phyloP scores from a whole-genome alignment of 1,140 invertebrate species.

The Heliothis subflexa region DNA sequence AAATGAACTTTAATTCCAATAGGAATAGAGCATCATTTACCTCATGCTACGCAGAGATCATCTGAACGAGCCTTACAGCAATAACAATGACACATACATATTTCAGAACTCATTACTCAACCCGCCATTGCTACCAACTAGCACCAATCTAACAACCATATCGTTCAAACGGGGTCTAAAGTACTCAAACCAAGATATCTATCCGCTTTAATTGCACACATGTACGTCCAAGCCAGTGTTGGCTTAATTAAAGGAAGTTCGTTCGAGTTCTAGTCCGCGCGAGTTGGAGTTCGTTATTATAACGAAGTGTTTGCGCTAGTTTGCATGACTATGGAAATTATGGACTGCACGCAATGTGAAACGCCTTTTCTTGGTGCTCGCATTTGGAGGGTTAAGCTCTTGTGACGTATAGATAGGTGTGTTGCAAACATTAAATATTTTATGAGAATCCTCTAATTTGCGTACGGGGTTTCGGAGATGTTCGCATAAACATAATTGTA shows the following conservation, averaged over 20 bases:
- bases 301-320: constrained; percentile 36
- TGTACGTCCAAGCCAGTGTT: constrained; percentile 24
- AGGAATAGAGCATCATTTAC: not conserved
- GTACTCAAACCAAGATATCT: constrained; percentile 42
- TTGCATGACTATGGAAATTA: constrained; percentile 54
- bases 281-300: constrained; percentile 46
- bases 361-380: constrained; percentile 20
- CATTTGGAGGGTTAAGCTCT: constrained; percentile 1
- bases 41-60: not conserved
- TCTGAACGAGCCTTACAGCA: not conserved
- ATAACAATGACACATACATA: constrained; percentile 14
- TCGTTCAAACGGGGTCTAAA: constrained; percentile 10
- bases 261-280: constrained; percentile 29
- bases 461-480: constrained; percentile 8
- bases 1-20: no score
- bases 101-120: constrained; percentile 24
- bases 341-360: constrained; percentile 45
- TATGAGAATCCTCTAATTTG: constrained; percentile 9
- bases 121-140: constrained; percentile 24
- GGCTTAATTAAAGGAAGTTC: constrained; percentile 51
- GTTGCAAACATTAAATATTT: not conserved
- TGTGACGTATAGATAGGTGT: not conserved
- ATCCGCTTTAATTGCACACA: constrained; percentile 36
- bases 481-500: not conserved
- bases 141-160: constrained; percentile 20